A percentile compares a stretch with the other conserved stretches of the same genome.
These are phyloP conservation scores for Rotaria magnacalcarata DNA, from an alignment of 2,888 invertebrate genomes.

Conservation along the genomic window DNA sequence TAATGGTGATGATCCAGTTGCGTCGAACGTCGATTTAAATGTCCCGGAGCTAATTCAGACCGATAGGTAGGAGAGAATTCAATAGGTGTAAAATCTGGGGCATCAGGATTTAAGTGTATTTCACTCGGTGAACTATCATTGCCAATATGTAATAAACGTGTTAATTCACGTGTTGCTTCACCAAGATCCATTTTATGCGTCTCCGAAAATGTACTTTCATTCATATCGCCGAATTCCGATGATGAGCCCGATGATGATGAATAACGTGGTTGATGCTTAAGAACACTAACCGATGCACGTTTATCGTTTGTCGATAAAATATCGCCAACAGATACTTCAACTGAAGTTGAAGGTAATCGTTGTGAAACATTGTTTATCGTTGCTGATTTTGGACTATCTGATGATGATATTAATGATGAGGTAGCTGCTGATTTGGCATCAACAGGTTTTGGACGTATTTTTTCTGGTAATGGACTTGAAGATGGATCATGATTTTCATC, in stretches of 20 bases:
- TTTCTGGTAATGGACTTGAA: background rate
- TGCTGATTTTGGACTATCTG: constrained; percentile 23
- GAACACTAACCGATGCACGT: constrained; percentile 12
- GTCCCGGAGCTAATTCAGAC: constrained; percentile 13
- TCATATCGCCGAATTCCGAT: background rate
- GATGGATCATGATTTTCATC: constrained; percentile 5
- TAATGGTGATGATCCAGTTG: background rate
- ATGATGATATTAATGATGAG: constrained; percentile 15
- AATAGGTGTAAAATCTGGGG: constrained; percentile 21
- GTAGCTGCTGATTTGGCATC: background rate
- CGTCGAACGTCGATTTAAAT: background rate
- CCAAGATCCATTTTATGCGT: constrained; percentile 20
- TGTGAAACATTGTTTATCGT: constrained; percentile 19
- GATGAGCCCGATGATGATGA: background rate
- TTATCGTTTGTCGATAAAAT: constrained; percentile 13
- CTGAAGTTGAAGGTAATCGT: constrained; percentile 27
- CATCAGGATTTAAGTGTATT: constrained; percentile 19
- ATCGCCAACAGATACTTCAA: constrained; percentile 28
- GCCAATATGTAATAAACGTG: constrained; percentile 10
- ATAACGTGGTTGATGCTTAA: background rate
- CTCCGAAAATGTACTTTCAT: background rate
- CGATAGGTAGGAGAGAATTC: constrained; percentile 7
- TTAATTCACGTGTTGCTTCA: constrained; percentile 29
- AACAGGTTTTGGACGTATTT: background rate
- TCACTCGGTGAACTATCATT: background rate